Percentiles rank a stretch among this genome's conserved stretches.
phyloP scores from a whole-genome alignment of 2,888 invertebrate species.

The Drosophila mimica region DNA sequence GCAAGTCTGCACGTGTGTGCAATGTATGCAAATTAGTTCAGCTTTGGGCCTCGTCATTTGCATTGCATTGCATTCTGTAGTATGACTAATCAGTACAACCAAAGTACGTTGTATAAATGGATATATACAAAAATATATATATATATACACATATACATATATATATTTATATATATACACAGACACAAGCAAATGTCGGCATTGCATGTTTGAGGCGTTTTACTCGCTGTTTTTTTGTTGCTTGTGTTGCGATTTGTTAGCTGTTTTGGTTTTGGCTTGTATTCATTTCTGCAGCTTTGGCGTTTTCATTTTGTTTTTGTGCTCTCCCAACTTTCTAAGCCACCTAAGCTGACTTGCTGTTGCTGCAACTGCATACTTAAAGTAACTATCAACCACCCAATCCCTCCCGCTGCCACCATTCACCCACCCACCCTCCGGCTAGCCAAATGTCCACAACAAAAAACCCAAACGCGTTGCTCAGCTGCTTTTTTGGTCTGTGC shows the following conservation, averaged over 20 bases:
- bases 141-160: conserved; percentile 19
- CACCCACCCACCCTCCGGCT: conserved; percentile 32
- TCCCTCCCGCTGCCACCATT: conserved; percentile 9
- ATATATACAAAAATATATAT: conserved; percentile 16
- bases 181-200: conserved; percentile 19
- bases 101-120: conserved; percentile 16
- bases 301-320: conserved; percentile 35
- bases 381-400: conserved; percentile 12
- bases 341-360: conserved; percentile 20
- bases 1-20: conserved; percentile 44
- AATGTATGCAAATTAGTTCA: conserved; percentile 67
- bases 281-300: conserved; percentile 34
- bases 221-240: conserved; percentile 23
- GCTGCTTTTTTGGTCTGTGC: conserved; percentile 25
- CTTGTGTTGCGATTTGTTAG: conserved; percentile 35
- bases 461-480: conserved; percentile 24
- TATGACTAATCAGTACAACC: conserved; percentile 67
- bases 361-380: conserved; percentile 32
- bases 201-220: conserved; percentile 58
- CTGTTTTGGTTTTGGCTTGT: conserved; percentile 46
- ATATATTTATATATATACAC: neutral
- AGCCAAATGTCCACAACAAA: conserved; percentile 49
- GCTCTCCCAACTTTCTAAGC: conserved; percentile 59
- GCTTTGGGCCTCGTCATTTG: conserved; percentile 50
- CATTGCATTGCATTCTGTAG: conserved; percentile 64